A percentile compares a stretch with the other conserved stretches of the same genome.
These are phyloP conservation scores for Muscina levida DNA, from an alignment of 2,888 invertebrate genomes.

Conservation along the genomic window DNA sequence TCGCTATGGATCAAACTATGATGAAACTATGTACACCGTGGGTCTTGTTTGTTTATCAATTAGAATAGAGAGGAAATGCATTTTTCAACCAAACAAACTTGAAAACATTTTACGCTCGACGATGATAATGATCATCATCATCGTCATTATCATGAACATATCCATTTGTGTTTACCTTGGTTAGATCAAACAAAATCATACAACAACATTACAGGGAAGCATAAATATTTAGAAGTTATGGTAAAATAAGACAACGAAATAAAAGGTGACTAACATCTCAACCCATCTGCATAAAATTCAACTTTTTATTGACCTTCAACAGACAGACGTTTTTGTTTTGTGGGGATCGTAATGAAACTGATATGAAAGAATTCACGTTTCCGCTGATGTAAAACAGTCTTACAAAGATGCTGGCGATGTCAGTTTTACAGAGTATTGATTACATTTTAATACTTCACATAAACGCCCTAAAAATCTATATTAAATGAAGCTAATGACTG, in stretches of 20 bases:
- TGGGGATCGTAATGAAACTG: neutral
- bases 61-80: slow-evolving; percentile 5
- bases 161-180: slow-evolving; percentile 7
- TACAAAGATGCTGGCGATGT: neutral
- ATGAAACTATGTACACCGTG: no score
- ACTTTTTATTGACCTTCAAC: slow-evolving; percentile 32
- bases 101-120: slow-evolving; percentile 6
- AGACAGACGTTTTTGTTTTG: slow-evolving; percentile 3
- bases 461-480: slow-evolving; percentile 51
- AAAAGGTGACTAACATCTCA: slow-evolving; percentile 43
- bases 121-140: no score
- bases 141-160: slow-evolving; percentile 16
- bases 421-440: slow-evolving; percentile 37
- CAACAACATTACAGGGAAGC: neutral
- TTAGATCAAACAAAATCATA: neutral
- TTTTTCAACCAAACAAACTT: neutral
- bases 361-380: neutral
- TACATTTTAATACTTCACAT: slow-evolving; percentile 61
- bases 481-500: slow-evolving; percentile 37
- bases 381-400: neutral
- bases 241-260: neutral
- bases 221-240: neutral
- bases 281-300: neutral
- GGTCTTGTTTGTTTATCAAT: slow-evolving; percentile 30
- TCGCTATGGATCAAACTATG: no score